These are phyloP conservation scores for Dinocampus coccinellae DNA, from an alignment of 2,888 invertebrate genomes.

Conservation along the genomic window DNA sequence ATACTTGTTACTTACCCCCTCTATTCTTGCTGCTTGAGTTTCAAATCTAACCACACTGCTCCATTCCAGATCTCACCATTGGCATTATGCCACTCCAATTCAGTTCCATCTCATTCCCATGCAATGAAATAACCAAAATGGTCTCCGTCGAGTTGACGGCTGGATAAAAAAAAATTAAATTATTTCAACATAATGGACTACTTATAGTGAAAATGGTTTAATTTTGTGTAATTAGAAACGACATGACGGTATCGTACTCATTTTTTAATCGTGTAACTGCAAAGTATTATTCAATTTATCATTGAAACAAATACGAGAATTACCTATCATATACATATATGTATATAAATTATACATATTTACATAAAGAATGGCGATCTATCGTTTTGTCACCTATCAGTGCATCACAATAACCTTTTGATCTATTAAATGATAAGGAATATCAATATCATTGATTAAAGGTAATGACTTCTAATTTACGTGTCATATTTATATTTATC, in stretches of 20 bases:
- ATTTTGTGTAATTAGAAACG: background rate
- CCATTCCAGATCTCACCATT: background rate
- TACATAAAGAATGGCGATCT: background rate
- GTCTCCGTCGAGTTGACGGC: conserved; percentile 19
- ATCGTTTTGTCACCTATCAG: background rate
- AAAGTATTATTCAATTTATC: background rate
- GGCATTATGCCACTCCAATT: background rate
- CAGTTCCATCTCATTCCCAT: background rate
- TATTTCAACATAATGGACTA: background rate
- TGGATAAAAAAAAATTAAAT: background rate
- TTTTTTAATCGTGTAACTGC: background rate
- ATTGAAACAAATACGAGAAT: background rate
- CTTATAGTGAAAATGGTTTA: background rate
- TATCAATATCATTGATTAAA: background rate
- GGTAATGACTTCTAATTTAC: background rate
- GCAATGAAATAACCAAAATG: conserved; percentile 19
- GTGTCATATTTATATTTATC: background rate
- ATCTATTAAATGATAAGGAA: background rate
- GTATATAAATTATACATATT: background rate
- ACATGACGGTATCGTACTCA: background rate
- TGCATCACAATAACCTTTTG: background rate
- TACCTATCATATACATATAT: background rate
- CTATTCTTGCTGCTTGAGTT: background rate
- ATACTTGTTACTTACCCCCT: too few relatives aligned
- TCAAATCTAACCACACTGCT: background rate